Conservation (phyloP, 2,113 vertebrate species). For the Alligator mississippiensis region DNA sequence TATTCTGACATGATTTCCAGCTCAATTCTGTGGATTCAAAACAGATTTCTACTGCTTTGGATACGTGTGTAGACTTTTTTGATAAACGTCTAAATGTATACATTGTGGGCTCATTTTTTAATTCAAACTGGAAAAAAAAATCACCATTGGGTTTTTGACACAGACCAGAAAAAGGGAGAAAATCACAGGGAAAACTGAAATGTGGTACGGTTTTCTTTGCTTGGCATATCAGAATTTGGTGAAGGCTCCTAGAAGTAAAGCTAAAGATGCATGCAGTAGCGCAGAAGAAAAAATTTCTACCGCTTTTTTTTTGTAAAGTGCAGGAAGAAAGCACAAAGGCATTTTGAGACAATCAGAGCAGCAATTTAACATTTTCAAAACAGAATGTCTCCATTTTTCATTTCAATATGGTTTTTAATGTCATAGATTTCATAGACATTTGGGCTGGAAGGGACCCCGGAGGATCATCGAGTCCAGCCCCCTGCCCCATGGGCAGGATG, state of each 20-base stretch:
- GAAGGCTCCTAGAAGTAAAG: not conserved
- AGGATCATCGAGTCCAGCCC: too few species aligned
- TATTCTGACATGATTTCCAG: not conserved
- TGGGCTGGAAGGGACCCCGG: too few species aligned
- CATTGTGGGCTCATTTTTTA: not conserved
- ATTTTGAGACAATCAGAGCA: too few species aligned
- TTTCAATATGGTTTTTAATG: too few species aligned
- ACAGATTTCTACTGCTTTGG: not conserved
- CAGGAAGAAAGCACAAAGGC: too few species aligned
- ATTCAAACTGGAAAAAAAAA: not conserved
- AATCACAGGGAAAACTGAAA: constrained; percentile 18
- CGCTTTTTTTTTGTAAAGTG: too few species aligned
- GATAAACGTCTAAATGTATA: not conserved
- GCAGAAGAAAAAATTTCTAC: too few species aligned
- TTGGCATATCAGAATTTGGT: not conserved
- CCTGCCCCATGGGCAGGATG: too few species aligned
- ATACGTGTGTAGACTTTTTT: not conserved
- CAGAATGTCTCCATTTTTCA: too few species aligned
- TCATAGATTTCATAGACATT: too few species aligned
- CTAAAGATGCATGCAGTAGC: not conserved
- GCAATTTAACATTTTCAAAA: too few species aligned
- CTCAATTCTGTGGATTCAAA: not conserved
- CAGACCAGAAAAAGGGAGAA: constrained; percentile 13
- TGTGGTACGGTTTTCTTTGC: not conserved
- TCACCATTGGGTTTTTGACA: not conserved